Conservation (phyloP, 2,113 vertebrate genomes). For the Hystrix cristata region DNA sequence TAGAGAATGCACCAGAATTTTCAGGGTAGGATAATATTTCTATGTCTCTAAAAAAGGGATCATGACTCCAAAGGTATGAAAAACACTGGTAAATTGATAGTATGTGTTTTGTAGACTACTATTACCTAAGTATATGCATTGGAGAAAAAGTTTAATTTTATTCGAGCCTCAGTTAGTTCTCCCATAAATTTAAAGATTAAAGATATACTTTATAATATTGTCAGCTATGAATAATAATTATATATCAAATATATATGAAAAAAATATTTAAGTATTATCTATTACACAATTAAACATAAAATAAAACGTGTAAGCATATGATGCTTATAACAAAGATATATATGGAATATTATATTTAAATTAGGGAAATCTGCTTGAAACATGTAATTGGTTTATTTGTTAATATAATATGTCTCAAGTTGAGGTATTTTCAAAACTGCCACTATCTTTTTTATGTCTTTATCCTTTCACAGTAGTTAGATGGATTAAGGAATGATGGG, state of each 20-base stretch:
- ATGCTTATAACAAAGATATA: background rate
- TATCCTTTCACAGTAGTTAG: background rate
- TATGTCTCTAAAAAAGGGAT: background rate
- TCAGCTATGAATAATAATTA: background rate
- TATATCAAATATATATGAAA: background rate
- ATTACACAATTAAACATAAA: background rate
- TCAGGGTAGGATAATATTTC: background rate
- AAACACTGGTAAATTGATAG: background rate
- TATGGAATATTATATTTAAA: background rate
- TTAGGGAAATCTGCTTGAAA: background rate
- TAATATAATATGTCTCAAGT: background rate
- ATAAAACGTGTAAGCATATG: background rate
- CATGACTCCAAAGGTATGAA: background rate
- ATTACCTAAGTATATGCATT: background rate
- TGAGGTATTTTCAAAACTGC: background rate
- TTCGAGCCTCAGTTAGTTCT: background rate
- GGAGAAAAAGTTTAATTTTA: background rate
- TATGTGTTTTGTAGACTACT: background rate
- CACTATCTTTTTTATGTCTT: background rate
- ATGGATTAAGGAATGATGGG: background rate
- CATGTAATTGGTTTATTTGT: background rate
- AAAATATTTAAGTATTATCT: background rate
- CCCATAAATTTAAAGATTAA: background rate
- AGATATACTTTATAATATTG: background rate
- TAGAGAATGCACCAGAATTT: background rate